Percentiles rank a stretch among this genome's conserved stretches.
phyloP scores from a whole-genome alignment of 2,797 vertebrate species.

The Coranthus polyacanthus region DNA sequence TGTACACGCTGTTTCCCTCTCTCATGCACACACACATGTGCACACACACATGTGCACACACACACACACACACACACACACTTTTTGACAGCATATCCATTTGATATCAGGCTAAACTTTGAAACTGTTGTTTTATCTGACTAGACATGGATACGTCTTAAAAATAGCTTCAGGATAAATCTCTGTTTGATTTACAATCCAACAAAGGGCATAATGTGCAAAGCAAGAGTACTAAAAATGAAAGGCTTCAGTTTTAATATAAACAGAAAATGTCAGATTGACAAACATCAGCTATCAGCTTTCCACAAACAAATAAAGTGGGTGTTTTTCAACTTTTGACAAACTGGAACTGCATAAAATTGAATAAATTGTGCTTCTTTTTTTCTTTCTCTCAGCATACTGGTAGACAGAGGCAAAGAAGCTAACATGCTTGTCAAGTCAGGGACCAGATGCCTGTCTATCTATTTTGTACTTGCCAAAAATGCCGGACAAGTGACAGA shows the following conservation, averaged over 20 bases:
- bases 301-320: slow-evolving; percentile 32
- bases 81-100: too few relatives aligned
- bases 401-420: slow-evolving; percentile 30
- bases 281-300: slow-evolving; percentile 16
- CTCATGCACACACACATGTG: too few relatives aligned
- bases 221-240: slow-evolving; percentile 2
- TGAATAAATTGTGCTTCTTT: too few relatives aligned
- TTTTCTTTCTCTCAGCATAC: too few relatives aligned
- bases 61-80: too few relatives aligned
- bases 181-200: slow-evolving; percentile 36
- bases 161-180: slow-evolving; percentile 45
- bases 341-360: background rate
- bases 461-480: slow-evolving; percentile 45
- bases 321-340: slow-evolving; percentile 17
- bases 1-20: too few relatives aligned
- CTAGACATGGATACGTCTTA: slow-evolving; percentile 32
- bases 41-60: too few relatives aligned
- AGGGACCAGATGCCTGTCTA: slow-evolving; percentile 58
- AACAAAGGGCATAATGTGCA: background rate
- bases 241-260: background rate
- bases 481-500: slow-evolving; percentile 61
- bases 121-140: too few relatives aligned
- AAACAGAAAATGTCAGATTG: slow-evolving; percentile 12
- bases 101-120: too few relatives aligned
- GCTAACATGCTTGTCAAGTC: slow-evolving; percentile 56